A percentile compares a stretch with the other conserved stretches of the same genome.
Conservation (phyloP, 1,140 invertebrate genomes). For the Drosophila pandora region DNA sequence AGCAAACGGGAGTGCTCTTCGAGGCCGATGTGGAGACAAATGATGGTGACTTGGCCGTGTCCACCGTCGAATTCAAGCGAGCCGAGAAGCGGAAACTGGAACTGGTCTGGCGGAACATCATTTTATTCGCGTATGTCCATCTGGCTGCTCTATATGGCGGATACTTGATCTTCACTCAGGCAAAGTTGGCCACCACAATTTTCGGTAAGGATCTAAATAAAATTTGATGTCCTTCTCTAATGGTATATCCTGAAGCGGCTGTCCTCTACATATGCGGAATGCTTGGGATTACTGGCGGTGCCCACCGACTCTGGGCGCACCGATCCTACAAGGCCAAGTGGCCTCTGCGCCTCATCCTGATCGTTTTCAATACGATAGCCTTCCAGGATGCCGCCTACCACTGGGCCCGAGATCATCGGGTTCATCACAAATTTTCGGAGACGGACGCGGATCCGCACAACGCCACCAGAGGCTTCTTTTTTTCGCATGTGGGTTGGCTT, state of each 20-base stretch:
- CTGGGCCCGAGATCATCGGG: slow-evolving; percentile 97
- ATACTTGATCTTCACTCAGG: slow-evolving; percentile 90
- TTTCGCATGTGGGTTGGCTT: slow-evolving; percentile 97
- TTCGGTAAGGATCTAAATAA: slow-evolving; percentile 85
- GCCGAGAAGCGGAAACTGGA: slow-evolving; percentile 84
- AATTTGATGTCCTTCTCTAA: not conserved
- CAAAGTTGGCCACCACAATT: slow-evolving; percentile 90
- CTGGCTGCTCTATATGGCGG: slow-evolving; percentile 92
- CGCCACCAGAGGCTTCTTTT: slow-evolving; percentile 97
- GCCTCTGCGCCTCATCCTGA: slow-evolving; percentile 91
- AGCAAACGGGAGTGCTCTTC: slow-evolving; percentile 86
- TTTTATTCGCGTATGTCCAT: slow-evolving; percentile 93
- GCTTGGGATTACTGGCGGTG: slow-evolving; percentile 94
- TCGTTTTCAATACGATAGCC: slow-evolving; percentile 93
- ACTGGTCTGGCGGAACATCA: slow-evolving; percentile 97
- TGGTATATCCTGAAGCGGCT: not conserved
- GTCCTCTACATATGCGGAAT: not conserved
- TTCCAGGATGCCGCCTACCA: slow-evolving; percentile 97
- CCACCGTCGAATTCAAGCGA: slow-evolving; percentile 74
- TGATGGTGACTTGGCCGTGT: slow-evolving; percentile 84
- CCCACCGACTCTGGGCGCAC: slow-evolving; percentile 97
- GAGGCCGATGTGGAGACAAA: slow-evolving; percentile 86
- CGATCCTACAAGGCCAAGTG: slow-evolving; percentile 96
- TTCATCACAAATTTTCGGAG: slow-evolving; percentile 98
- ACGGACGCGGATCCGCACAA: slow-evolving; percentile 98